Evolutionary conservation across 2,797 vertebrate species (phyloP).

Genomic region (Thalassophryne amazonica): DNA sequence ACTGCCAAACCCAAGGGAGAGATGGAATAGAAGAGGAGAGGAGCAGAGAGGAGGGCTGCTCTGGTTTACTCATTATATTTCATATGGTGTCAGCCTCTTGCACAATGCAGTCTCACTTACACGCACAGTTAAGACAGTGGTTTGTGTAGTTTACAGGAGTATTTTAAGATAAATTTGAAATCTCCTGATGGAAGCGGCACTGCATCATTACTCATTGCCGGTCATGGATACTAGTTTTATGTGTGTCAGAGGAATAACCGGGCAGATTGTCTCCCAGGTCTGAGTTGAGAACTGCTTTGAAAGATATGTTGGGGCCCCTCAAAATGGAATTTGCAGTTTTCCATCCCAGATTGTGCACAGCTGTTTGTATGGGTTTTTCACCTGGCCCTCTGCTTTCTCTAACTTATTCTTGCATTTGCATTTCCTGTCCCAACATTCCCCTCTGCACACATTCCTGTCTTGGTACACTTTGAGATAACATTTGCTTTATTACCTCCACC

Average conservation of each 20-base stretch:
- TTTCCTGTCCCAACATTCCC: neutral
- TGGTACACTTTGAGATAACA: no score
- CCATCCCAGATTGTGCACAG: conserved; percentile 52
- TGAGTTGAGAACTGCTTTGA: conserved; percentile 57
- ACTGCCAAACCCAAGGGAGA: conserved; percentile 12
- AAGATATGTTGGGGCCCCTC: conserved; percentile 54
- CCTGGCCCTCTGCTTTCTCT: neutral
- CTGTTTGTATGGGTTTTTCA: conserved; percentile 51
- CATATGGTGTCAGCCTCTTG: conserved; percentile 16
- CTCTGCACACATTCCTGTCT: conserved; percentile 1
- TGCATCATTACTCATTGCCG: neutral
- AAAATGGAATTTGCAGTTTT: conserved; percentile 67
- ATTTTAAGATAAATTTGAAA: no score
- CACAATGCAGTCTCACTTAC: conserved; percentile 7
- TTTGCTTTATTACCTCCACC: no score
- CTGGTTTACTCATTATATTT: conserved; percentile 62
- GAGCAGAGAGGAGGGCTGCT: conserved; percentile 12
- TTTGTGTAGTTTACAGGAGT: no score
- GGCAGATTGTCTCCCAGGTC: conserved; percentile 32
- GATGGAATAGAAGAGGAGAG: neutral
- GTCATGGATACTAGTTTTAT: neutral
- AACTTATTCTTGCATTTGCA: neutral
- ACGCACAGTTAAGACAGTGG: no score
- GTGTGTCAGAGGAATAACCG: conserved; percentile 7
- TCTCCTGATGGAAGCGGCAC: neutral